A percentile compares a stretch with the other conserved stretches of the same genome.
Evolutionary conservation across 2,113 vertebrate genomes (phyloP).

Genomic region (Gnathonemus echidnorhynchus): DNA sequence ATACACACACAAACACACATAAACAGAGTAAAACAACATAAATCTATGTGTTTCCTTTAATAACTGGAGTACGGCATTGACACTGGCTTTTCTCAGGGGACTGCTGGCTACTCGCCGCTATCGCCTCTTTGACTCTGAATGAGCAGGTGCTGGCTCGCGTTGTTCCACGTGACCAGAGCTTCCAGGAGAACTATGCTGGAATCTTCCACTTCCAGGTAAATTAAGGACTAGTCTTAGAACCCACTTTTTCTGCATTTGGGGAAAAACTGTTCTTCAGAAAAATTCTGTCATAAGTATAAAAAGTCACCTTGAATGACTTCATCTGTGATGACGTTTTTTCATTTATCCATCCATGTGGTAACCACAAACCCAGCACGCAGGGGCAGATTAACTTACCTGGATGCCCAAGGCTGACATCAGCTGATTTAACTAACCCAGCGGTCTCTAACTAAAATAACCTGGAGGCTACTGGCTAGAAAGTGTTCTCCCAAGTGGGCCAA

Average conservation of each 20-base stretch:
- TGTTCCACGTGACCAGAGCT: not conserved
- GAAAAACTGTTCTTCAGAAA: not conserved
- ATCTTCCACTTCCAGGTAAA: conserved; percentile 5
- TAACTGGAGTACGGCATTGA: not conserved
- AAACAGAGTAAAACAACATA: not conserved
- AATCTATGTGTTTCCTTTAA: not conserved
- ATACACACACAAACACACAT: not conserved
- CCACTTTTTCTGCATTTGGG: not conserved
- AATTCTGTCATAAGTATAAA: not conserved
- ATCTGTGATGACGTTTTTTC: not conserved
- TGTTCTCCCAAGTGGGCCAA: not conserved
- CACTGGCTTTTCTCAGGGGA: not conserved
- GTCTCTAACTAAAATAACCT: not conserved
- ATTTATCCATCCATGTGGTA: not conserved
- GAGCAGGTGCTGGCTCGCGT: conserved; percentile 23
- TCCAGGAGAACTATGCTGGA: not conserved
- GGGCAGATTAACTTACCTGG: not conserved
- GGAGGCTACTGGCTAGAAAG: not conserved
- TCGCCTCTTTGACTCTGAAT: conserved; percentile 12
- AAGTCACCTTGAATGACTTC: not conserved
- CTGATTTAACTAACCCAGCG: not conserved
- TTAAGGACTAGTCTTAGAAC: not conserved
- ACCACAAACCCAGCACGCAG: not conserved
- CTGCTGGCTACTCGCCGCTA: conserved; percentile 12
- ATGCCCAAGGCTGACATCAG: not conserved